phyloP scores from a whole-genome alignment of 2,797 vertebrate genomes.

The Enteromius afrohamiltoni region DNA sequence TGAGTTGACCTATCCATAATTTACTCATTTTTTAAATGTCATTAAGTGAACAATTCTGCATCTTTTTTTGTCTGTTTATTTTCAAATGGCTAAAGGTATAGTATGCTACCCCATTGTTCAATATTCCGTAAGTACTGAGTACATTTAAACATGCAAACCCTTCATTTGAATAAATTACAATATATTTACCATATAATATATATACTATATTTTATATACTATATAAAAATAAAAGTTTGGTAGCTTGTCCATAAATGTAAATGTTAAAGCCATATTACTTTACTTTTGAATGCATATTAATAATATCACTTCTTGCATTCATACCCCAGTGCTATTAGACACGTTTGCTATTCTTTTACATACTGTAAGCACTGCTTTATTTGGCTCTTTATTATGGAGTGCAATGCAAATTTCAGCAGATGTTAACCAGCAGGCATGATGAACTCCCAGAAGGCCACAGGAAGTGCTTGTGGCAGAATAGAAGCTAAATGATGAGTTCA shows the following conservation, averaged over 20 bases:
- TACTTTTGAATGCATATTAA: not conserved
- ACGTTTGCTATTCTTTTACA: slow-evolving; percentile 5
- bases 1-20: slow-evolving; percentile 18
- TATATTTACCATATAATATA: no score
- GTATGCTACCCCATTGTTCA: not conserved
- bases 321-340: not conserved
- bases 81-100: not conserved
- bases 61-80: not conserved
- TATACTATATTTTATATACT: no score
- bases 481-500: not conserved
- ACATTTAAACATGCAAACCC: not conserved
- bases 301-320: not conserved
- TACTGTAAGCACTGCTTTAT: slow-evolving; percentile 2
- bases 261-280: not conserved
- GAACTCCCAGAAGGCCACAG: not conserved
- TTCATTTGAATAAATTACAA: not conserved
- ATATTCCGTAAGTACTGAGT: not conserved
- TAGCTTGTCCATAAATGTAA: not conserved
- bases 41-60: not conserved
- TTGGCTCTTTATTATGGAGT: slow-evolving; percentile 2
- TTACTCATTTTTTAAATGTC: slow-evolving; percentile 8
- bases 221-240: no score
- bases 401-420: slow-evolving; percentile 20
- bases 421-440: slow-evolving; percentile 22
- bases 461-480: slow-evolving; percentile 9